Conservation (phyloP, 2,888 invertebrate species). For the Cistogaster globosa region DNA sequence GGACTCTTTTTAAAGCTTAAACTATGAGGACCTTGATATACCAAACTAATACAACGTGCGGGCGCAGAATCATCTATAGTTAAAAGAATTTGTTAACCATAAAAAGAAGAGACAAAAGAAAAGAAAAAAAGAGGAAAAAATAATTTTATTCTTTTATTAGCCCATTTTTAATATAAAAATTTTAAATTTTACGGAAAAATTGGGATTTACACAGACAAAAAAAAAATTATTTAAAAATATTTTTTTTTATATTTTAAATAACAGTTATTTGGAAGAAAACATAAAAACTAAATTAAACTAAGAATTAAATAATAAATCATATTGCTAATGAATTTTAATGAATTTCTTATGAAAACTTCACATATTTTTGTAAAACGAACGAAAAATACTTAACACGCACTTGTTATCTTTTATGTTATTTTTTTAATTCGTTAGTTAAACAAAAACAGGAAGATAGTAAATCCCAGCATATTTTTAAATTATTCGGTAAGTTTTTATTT, state of each 20-base stretch:
- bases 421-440: background rate
- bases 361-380: background rate
- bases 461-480: background rate
- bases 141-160: constrained; percentile 33
- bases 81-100: constrained; percentile 30
- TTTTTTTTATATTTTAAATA: constrained; percentile 8
- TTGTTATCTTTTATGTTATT: too few species aligned
- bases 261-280: constrained; percentile 18
- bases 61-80: constrained; percentile 62
- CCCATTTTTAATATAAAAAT: background rate
- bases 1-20: constrained; percentile 79
- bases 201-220: background rate
- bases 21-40: constrained; percentile 73
- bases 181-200: background rate
- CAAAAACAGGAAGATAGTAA: background rate
- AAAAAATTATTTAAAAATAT: too few species aligned
- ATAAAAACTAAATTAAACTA: constrained; percentile 18
- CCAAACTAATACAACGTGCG: constrained; percentile 59
- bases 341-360: background rate
- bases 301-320: constrained; percentile 13
- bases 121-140: constrained; percentile 37
- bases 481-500: background rate
- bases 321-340: background rate
- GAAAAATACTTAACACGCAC: background rate
- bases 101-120: constrained; percentile 44